These are phyloP conservation scores for Kobus ellipsiprymnus DNA, from an alignment of 2,113 vertebrate genomes.

Conservation along the genomic window DNA sequence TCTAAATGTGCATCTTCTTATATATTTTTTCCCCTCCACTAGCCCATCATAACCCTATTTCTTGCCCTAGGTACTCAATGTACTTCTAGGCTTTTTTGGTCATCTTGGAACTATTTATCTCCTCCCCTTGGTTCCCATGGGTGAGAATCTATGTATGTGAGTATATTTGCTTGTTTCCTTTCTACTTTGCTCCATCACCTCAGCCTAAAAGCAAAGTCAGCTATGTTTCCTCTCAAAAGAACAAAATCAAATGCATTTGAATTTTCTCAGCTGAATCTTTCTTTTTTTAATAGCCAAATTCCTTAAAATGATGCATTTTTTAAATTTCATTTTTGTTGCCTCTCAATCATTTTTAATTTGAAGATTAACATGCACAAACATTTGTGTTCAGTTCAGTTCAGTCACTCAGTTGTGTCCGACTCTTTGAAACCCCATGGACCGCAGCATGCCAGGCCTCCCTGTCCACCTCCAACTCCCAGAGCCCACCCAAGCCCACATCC, in stretches of 20 bases:
- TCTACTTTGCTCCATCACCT: not conserved
- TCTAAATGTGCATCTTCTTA: not conserved
- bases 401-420: accelerated
- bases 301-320: not conserved
- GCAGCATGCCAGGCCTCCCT: accelerated
- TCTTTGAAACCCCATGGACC: not conserved
- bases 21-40: accelerated
- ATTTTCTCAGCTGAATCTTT: not conserved
- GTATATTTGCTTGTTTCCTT: not conserved
- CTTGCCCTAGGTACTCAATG: accelerated
- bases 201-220: not conserved
- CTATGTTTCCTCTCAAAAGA: not conserved
- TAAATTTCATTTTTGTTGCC: not conserved
- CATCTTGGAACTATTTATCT: not conserved
- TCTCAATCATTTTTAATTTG: not conserved
- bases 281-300: not conserved
- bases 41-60: too few species aligned
- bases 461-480: too few species aligned
- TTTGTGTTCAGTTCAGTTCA: not conserved
- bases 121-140: accelerated
- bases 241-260: not conserved
- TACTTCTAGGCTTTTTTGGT: not conserved
- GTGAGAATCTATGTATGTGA: not conserved
- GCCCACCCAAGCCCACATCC: accelerated
- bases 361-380: too few species aligned